Conservation (phyloP, 1,140 invertebrate species). For the Hetaerina americana region DNA sequence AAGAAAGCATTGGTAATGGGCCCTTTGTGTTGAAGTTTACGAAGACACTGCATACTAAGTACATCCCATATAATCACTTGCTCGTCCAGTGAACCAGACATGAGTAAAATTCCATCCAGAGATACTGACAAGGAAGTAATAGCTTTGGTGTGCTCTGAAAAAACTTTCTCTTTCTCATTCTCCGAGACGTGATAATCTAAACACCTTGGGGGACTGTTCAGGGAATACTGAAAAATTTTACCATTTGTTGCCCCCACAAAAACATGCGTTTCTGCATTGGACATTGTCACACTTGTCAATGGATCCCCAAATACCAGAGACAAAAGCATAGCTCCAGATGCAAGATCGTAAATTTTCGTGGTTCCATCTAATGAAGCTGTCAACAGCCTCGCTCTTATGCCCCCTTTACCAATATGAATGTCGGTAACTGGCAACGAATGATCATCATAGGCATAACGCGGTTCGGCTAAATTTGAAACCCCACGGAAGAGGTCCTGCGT, state of each 20-base stretch:
- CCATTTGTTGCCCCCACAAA: conserved; percentile 62
- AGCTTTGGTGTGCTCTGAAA: conserved; percentile 47
- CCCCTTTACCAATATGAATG: conserved; percentile 41
- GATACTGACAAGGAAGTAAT: conserved; percentile 59
- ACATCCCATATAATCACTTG: conserved; percentile 69
- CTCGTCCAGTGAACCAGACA: conserved; percentile 61
- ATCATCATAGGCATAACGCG: conserved; percentile 53
- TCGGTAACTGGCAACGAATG: conserved; percentile 66
- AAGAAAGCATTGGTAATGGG: conserved; percentile 55
- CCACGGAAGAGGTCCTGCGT: conserved; percentile 28
- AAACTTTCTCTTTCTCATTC: conserved; percentile 25
- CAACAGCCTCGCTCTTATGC: conserved; percentile 48
- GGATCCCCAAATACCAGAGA: conserved; percentile 58
- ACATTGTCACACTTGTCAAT: conserved; percentile 53
- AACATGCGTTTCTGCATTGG: conserved; percentile 51
- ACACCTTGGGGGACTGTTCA: conserved; percentile 49
- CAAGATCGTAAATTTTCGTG: conserved; percentile 65
- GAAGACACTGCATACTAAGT: conserved; percentile 51
- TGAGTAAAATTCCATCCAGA: conserved; percentile 45
- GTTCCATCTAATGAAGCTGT: conserved; percentile 70
- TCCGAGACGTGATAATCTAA: conserved; percentile 45
- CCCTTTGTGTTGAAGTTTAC: conserved; percentile 55
- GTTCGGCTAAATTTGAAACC: conserved; percentile 40
- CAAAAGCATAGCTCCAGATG: conserved; percentile 48
- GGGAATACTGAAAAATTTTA: conserved; percentile 47